Base-by-base conservation (phyloP, 2,888 invertebrate species). In the Pteria penguin region DNA sequence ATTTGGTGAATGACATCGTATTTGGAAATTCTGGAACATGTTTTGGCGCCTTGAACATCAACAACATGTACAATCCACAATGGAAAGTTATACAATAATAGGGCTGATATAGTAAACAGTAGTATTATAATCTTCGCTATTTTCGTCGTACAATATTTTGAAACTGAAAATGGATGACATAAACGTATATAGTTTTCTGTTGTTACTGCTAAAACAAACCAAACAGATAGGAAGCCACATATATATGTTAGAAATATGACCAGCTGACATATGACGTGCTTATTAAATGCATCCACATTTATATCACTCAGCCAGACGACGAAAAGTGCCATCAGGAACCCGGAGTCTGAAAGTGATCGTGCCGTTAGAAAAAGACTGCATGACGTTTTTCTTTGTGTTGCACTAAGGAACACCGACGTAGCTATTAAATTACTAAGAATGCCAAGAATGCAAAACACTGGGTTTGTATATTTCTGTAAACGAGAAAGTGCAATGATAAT, bases 191-290 rank as follows among this genome's bases (percentile, higher is more conserved):
- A 96, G n/a, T 97, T 94, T 89, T 97, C 97, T 1, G 96, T 94
- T 0, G 97, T 97, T 88, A 97, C 97, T 0, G 96, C 95, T 5
- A 96, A 95, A 24, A 96, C 96, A 76, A 96, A 94, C 96, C 97
- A 97, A 0, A 96, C 95, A 85, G 96, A 96, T 73, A 95, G 92
- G 88, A 95, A 95, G 87, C 95, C 95, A 79, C 95, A 94, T 74
- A 96, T 94, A 85, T 95, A 95, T 32, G 79, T 79, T 36, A 78
- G 63, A 62, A 82, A 85, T 24, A 84, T 71, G 18, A 83, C 75
- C 8, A 81, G 26, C 62, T 84, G 84, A 63, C 84, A 84, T 18
- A 79, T 68, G 11, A 94, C 94, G 22, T 93, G 26, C 91, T 92
- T 55, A 65, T 80, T 73, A 60, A 82, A 81, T 18, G 77, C 69